Evolutionary conservation across 35 echinoderm and acorn worm species (phyloP), one percentile per base, ranked within the genome.

Genomic region (Holothuria glaberrima): DNA sequence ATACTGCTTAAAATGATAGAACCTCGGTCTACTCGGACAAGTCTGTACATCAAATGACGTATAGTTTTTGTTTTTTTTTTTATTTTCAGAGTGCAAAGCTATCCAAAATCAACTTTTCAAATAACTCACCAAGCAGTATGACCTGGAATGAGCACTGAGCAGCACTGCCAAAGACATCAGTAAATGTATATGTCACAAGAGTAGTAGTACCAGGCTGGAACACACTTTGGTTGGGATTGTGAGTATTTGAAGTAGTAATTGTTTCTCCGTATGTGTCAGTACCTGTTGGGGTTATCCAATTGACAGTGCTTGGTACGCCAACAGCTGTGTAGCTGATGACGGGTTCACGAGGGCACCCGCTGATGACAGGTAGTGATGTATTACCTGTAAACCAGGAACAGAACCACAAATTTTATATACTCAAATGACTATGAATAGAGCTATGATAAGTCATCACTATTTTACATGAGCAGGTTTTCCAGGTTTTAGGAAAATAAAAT

Each of bases 91-190:
- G 36, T 4, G 2, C 7, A 41, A 4, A 41, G 3, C 16, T 17
- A 54, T 54, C 50, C 50, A 54, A 54, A 54, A 54, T 54, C 36
- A 41, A 41, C 7, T 41, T 4, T 41, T 54, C 50, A 5, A 78
- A 78, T 27, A 38, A 78, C 80, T 84, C 21, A 84, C 80, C 80
- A 30, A 84, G 52, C 46, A 84, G n/a, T 19, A 61, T n/a, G 10
- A 84, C 80, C 30, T 21, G 57, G 57, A 84, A 84, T 3, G 26
- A 1, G 32, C 80, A 84, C n/a, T 17, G 5, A 20, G 80, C 80
- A 12, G 54, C 41, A 30, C 36, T 84, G 22, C 57, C 54, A 61
- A 38, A 84, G 28, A 19, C 48, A 57, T 82, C 79, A 0, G 79
- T 56, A 33, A 82, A 82, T 27, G 48, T 82, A 20, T 82, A 82